phyloP scores from a whole-genome alignment of 2,113 vertebrate species.

The Cottus gobio region DNA sequence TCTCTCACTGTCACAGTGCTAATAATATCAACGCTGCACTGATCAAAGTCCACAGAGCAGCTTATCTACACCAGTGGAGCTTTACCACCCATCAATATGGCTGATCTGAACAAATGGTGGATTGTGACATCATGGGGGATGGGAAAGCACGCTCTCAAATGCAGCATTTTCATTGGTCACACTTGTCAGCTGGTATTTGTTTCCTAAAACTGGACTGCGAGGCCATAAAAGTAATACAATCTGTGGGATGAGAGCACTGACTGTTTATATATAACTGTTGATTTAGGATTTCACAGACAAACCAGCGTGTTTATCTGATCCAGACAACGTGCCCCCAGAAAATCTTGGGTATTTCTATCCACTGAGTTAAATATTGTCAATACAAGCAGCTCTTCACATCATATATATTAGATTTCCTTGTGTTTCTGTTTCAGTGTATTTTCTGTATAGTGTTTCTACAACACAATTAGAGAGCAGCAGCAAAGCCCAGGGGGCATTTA shows the following conservation, averaged over 20 bases:
- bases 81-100: constrained; percentile 55
- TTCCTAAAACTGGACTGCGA: not conserved
- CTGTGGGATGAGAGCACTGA: not conserved
- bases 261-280: not conserved
- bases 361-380: not conserved
- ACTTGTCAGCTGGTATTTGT: not conserved
- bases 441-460: not conserved
- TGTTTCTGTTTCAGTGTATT: not conserved
- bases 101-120: constrained; percentile 35
- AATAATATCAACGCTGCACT: constrained; percentile 10
- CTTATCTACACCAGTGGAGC: constrained; percentile 24
- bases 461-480: not conserved
- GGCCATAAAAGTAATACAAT: not conserved
- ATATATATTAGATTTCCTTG: not conserved
- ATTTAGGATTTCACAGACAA: constrained; percentile 11
- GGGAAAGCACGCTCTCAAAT: constrained; percentile 11
- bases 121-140: constrained; percentile 6
- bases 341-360: constrained; percentile 1
- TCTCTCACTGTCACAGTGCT: not conserved
- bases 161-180: not conserved
- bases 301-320: constrained; percentile 29
- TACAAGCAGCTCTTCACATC: not conserved
- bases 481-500: not conserved
- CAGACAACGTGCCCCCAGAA: constrained; percentile 1
- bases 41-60: constrained; percentile 65